These are phyloP conservation scores for Iselma pallidipennis DNA, from an alignment of 2,888 invertebrate species.

Conservation along the genomic window DNA sequence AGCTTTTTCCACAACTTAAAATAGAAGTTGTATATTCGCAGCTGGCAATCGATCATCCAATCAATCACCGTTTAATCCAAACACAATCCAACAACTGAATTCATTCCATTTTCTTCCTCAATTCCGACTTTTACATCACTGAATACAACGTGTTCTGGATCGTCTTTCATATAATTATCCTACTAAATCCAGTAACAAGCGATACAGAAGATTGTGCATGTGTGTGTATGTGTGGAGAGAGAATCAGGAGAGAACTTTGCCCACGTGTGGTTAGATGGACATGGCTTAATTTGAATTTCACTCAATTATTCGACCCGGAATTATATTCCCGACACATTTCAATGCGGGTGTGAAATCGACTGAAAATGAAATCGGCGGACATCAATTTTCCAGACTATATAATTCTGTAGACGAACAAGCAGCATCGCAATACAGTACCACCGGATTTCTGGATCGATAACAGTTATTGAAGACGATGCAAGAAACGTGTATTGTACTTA, in stretches of 20 bases:
- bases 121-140: not conserved
- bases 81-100: not conserved
- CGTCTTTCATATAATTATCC: not conserved
- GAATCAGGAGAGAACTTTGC: slow-evolving; percentile 22
- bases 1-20: not conserved
- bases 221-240: not conserved
- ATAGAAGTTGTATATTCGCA: no score
- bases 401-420: slow-evolving; percentile 41
- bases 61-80: not conserved
- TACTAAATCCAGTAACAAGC: not conserved
- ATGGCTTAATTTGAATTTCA: slow-evolving; percentile 49
- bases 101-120: not conserved
- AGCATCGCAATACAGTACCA: slow-evolving; percentile 7
- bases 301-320: slow-evolving; percentile 52
- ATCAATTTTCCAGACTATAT: slow-evolving; percentile 55
- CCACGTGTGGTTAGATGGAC: slow-evolving; percentile 39
- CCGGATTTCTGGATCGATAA: slow-evolving; percentile 30
- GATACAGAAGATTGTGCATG: not conserved
- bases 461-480: slow-evolving; percentile 20
- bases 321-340: slow-evolving; percentile 52
- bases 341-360: slow-evolving; percentile 53
- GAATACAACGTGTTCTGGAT: not conserved
- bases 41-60: not conserved
- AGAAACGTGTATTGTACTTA: slow-evolving; percentile 20
- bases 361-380: slow-evolving; percentile 54